These are phyloP conservation scores for Hirtodrosophila duncani DNA, from an alignment of 2,888 invertebrate genomes.

Conservation along the genomic window DNA sequence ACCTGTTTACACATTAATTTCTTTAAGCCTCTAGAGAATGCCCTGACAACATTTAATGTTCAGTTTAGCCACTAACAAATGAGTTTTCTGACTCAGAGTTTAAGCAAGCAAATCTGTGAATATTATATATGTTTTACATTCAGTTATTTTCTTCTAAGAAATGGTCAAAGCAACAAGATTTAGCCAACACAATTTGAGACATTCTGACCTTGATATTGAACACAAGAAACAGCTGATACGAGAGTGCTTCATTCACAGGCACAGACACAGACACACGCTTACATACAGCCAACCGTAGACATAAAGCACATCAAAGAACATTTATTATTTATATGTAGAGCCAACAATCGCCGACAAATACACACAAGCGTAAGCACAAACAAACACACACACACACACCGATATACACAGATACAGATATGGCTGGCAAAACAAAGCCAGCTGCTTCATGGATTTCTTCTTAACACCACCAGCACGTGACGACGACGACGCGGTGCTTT, in stretches of 20 bases:
- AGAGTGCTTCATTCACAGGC: constrained; percentile 22
- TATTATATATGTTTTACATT: too few relatives aligned
- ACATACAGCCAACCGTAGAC: constrained; percentile 14
- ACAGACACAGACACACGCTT: constrained; percentile 28
- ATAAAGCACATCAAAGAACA: constrained; percentile 39
- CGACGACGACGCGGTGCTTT: constrained; percentile 20
- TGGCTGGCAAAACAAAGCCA: constrained; percentile 55
- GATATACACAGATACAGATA: constrained; percentile 17
- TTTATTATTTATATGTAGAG: constrained; percentile 64
- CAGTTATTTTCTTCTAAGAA: too few relatives aligned
- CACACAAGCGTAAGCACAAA: constrained; percentile 20
- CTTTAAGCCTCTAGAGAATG: too few relatives aligned
- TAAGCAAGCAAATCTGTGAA: too few relatives aligned
- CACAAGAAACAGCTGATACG: constrained; percentile 62
- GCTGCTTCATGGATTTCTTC: constrained; percentile 50
- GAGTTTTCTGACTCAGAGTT: too few relatives aligned
- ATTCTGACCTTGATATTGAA: constrained; percentile 66
- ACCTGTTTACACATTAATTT: too few relatives aligned
- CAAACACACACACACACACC: constrained; percentile 15
- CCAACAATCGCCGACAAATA: constrained; percentile 14
- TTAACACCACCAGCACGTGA: constrained; percentile 43
- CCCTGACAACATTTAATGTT: too few relatives aligned
- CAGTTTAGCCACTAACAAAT: too few relatives aligned
- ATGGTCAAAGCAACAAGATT: too few relatives aligned
- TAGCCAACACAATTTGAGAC: constrained; percentile 14